These are phyloP conservation scores for Meloe dianella DNA, from an alignment of 2,888 invertebrate genomes.

Conservation along the genomic window DNA sequence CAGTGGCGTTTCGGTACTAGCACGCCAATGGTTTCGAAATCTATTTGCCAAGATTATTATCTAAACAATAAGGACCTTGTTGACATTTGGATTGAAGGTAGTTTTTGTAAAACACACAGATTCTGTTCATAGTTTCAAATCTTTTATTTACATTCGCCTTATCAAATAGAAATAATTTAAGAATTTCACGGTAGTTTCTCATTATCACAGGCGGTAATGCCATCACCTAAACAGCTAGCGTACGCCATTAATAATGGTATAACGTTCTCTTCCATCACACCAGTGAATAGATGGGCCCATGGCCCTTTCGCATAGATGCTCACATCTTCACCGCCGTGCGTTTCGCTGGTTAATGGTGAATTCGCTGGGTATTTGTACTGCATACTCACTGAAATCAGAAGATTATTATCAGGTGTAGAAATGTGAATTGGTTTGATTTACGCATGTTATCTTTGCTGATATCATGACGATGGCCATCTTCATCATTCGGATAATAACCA, in stretches of 20 bases:
- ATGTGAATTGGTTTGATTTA: conserved; percentile 40
- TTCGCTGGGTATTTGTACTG: conserved; percentile 66
- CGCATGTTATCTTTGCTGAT: conserved; percentile 59
- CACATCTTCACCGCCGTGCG: conserved; percentile 82
- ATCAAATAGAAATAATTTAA: neutral
- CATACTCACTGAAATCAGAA: conserved; percentile 51
- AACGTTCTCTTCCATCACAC: conserved; percentile 78
- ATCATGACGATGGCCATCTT: conserved; percentile 63
- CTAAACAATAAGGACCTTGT: too few species aligned
- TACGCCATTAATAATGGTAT: conserved; percentile 79
- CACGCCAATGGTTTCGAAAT: too few species aligned
- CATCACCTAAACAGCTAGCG: conserved; percentile 75
- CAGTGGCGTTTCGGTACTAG: too few species aligned
- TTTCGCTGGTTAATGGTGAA: conserved; percentile 67
- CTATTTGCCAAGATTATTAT: too few species aligned
- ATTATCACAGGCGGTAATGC: conserved; percentile 48
- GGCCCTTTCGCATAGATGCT: conserved; percentile 79
- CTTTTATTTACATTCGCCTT: too few species aligned
- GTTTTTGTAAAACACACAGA: too few species aligned
- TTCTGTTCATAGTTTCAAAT: too few species aligned
- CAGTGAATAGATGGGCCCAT: conserved; percentile 80
- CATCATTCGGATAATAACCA: conserved; percentile 58
- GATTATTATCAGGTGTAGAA: too few species aligned
- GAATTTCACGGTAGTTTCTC: neutral
- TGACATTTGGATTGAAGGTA: too few species aligned